phyloP scores from a whole-genome alignment of 2,113 vertebrate species.

The Sinocyclocheilus grahami region DNA sequence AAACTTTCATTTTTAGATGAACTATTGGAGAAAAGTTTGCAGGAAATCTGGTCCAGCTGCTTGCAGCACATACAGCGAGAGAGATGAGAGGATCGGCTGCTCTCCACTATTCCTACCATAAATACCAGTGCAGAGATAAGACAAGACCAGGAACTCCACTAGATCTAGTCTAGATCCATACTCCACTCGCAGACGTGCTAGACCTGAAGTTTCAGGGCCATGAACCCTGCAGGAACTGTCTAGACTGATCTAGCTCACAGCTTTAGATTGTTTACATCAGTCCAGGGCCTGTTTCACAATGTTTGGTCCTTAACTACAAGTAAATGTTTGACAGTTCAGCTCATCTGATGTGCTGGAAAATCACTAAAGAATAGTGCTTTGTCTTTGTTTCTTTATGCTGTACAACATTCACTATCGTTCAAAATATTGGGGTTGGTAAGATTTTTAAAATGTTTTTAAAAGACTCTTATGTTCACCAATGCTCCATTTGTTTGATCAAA shows the following conservation, averaged over 20 bases:
- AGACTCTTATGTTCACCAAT: background rate
- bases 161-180: constrained; percentile 43
- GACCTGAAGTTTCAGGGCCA: background rate
- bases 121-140: constrained; percentile 25
- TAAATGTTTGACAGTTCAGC: background rate
- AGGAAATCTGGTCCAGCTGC: background rate
- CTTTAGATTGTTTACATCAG: background rate
- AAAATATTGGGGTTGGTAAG: background rate
- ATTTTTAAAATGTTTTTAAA: background rate
- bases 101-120: constrained; percentile 41
- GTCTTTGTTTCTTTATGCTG: background rate
- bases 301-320: background rate
- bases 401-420: background rate
- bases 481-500: background rate
- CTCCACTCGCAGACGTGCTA: background rate
- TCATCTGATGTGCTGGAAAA: background rate
- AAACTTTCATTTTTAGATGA: background rate
- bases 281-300: background rate
- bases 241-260: background rate
- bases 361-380: background rate
- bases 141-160: constrained; percentile 39
- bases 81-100: constrained; percentile 43
- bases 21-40: background rate
- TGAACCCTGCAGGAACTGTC: background rate
- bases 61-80: constrained; percentile 4